Evolutionary conservation across 2,797 vertebrate genomes (phyloP).

Genomic region (Phylloscopus collybita): DNA sequence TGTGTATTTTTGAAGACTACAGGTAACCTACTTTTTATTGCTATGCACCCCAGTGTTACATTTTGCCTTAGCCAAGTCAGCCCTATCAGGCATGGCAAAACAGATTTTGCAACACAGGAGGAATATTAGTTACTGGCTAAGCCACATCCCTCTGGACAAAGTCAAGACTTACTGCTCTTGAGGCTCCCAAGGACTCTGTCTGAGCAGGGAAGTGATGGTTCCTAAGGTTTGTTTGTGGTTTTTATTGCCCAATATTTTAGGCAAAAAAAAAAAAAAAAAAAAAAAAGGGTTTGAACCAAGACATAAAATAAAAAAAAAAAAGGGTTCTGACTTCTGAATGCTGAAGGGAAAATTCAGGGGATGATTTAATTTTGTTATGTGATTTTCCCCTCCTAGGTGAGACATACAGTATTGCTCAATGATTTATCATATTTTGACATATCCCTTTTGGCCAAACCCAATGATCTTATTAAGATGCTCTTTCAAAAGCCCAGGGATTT

Average conservation of each 20-base stretch:
- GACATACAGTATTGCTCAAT: slow-evolving; percentile 9
- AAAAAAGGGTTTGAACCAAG: not conserved
- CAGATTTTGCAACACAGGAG: not conserved
- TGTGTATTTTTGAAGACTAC: not conserved
- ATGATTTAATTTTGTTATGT: not conserved
- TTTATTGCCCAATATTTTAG: not conserved
- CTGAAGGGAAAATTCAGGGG: not conserved
- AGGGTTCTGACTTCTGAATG: not conserved
- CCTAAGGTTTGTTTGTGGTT: not conserved
- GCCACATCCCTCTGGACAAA: not conserved
- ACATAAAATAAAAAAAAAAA: not conserved
- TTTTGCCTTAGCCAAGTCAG: not conserved
- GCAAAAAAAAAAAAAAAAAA: not conserved
- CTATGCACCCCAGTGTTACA: not conserved
- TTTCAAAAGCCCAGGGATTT: slow-evolving; percentile 14
- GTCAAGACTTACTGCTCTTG: not conserved
- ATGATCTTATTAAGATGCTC: not conserved
- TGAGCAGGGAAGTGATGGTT: not conserved
- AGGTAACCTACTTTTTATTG: slow-evolving; percentile 14
- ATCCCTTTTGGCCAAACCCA: not conserved
- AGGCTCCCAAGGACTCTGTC: not conserved
- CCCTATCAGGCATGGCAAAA: slow-evolving; percentile 13
- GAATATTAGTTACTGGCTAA: not conserved
- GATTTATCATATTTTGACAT: slow-evolving; percentile 24
- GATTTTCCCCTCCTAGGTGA: not conserved